Base-by-base conservation (phyloP, 1,140 invertebrate genomes). In the Drosophila malerkotliana region DNA sequence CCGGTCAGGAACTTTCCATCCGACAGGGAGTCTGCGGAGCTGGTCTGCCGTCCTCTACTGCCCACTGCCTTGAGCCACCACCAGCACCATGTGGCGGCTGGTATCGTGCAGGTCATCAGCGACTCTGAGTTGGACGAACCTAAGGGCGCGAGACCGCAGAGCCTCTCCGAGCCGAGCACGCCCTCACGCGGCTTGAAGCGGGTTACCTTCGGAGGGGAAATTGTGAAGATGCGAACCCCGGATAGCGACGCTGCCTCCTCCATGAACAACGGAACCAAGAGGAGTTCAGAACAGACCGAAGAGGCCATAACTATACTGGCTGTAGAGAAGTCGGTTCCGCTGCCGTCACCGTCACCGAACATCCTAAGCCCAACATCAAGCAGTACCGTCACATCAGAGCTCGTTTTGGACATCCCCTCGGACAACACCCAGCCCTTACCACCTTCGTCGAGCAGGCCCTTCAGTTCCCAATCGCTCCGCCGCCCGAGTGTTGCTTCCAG, bases 201-300 rank as follows among this genome's bases (percentile, higher is more conserved):
- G 77, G 96, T 97, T 1, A 94, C 95, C 28, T 97, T 97, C 80
- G 96, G 96, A 1, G 96, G 96, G 7, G 96, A 97, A 92, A 93
- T 96, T 49, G 94, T 97, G 0, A 97, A 97, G 92, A 93, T 97
- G 79, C 93, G 96, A 52, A 97, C 96, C 10, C 96, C 96, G 1
- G 96, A 97, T 71, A 96, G 96, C 80, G 96, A 97, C 75, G 94
- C 76, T 79, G 93, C 75, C 44, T 68, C 74, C 14, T 71, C 72
- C 3, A 60, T 73, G 1, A 79, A 72, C 45, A 79, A 73, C 45
- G 63, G 88, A 24, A 44, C 48, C 0, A 51, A 80, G 3, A 92
- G 14, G 8, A 44, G 14, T 91, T 39, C 26, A 14, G 4, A 24
- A 41, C 12, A 37, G 2, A n/a, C 49, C 14, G 28, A 18, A 10